Evolutionary conservation across 2,113 vertebrate species (phyloP), one percentile per base, ranked within the genome.

Genomic region (Cololabis saira): DNA sequence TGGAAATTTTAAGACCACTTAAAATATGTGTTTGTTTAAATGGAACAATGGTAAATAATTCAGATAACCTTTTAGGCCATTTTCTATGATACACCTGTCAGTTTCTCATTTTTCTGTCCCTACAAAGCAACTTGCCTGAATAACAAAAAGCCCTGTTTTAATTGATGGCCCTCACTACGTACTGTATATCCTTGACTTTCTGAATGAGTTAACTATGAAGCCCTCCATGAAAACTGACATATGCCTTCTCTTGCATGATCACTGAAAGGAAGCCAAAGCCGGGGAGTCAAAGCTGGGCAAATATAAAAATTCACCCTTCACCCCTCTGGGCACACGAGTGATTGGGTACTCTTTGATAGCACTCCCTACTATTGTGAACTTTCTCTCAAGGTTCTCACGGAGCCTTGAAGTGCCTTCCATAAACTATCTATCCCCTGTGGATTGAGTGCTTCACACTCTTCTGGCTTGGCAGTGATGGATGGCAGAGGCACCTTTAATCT

Each of bases 401-500:
- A 71, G 71, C 74, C 82, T 84, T 81, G 80, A 76, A 77, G 66
- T 71, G 58, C 67, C 76, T 53, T 81, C 78, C 67, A 69, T 78
- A 78, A 78, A 78, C 81, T 78, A 73, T 88, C 79, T 71, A 74
- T 86, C 61, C 70, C 63, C 67, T 12, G 61, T 66, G 70, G 74
- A 89, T 83, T 81, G 81, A 91, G 88, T 74, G 78, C 78, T 87
- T 86, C 80, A 79, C 75, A 81, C 61, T 76, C 42, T 71, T 81
- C 40, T 57, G 76, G 88, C 62, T 55, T 86, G 71, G 83, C 78
- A 80, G 75, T 85, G 84, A 91, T 80, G 82, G 82, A 87, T 77
- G 66, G 74, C 59, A 76, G 66, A 76, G 73, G 88, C 92, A 98
- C 97, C 96, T 96, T 96, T 96, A 92, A 98, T 93, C 74, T 94